Conservation (phyloP, 2,797 vertebrate species). For the Anguilla megastoma region DNA sequence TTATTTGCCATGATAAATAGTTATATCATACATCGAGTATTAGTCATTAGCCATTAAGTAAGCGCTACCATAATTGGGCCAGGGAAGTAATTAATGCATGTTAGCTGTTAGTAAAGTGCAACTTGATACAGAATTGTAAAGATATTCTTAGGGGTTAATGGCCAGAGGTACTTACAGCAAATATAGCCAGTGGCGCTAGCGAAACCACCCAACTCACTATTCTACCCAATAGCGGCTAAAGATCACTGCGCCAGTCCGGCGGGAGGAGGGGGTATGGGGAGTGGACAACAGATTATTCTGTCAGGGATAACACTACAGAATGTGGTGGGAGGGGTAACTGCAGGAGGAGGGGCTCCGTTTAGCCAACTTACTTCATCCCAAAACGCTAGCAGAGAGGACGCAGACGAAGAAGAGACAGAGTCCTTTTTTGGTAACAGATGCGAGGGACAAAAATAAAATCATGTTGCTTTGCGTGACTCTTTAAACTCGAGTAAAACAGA, state of each 20-base stretch:
- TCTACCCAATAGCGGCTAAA: slow-evolving; percentile 39
- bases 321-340: slow-evolving; percentile 46
- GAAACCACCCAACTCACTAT: slow-evolving; percentile 31
- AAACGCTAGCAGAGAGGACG: slow-evolving; percentile 79
- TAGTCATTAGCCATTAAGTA: slow-evolving; percentile 33
- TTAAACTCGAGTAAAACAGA: background rate
- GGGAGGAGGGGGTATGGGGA: slow-evolving; percentile 32
- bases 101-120: slow-evolving; percentile 29
- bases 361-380: slow-evolving; percentile 82
- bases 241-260: slow-evolving; percentile 31
- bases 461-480: slow-evolving; percentile 42
- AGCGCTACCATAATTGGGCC: background rate
- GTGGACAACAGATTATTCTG: slow-evolving; percentile 41
- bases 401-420: slow-evolving; percentile 76
- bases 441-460: slow-evolving; percentile 66
- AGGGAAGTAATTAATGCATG: background rate
- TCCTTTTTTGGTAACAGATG: slow-evolving; percentile 72
- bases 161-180: slow-evolving; percentile 42
- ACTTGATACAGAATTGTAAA: slow-evolving; percentile 29
- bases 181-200: slow-evolving; percentile 36
- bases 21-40: slow-evolving; percentile 20
- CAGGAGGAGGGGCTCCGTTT: slow-evolving; percentile 52
- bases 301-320: slow-evolving; percentile 48
- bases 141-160: slow-evolving; percentile 37
- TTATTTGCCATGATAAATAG: slow-evolving; percentile 28